Base-by-base conservation (phyloP, 2,888 invertebrate genomes). In the Dyspetes luteomarginatus region DNA sequence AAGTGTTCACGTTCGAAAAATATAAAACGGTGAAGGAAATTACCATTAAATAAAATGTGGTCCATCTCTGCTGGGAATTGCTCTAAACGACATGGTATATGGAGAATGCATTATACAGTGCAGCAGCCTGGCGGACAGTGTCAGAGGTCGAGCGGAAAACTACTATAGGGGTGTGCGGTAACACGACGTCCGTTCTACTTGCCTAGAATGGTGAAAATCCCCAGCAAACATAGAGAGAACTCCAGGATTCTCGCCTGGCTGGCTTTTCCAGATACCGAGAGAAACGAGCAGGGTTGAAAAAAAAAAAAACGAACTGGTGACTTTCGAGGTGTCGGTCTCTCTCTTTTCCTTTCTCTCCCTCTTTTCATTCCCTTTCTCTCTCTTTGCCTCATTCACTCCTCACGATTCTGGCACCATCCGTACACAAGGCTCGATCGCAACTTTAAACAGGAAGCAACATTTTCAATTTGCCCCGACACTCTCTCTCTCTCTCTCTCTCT, bases 381-480 rank as follows among this genome's bases (percentile, higher is more conserved):
- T 71, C 56, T 64, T 65, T 56, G 50, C 30, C 56, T 45, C 69
- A 22, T 17, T 48, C 22, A 5, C 22, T 41, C 9, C 64, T 56
- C 22, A 12, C 56, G 24, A 56, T 68, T 45, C 62, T 12, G 56
- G 24, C 52, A 69, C 36, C 43, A 43, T n/a, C 52, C 43, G 62
- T 52, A 77, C 77, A 81, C 76, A 74, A 64, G 73, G 67, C 58
- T 71, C 83, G 83, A 86, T 85, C 79, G 69, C 81, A 81, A 83
- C 82, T 84, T 84, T 84, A 84, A 78, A 81, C 80, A 80, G 77
- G 81, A 73, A 67, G 77, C 77, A 86, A 84, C 85, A 84, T 85
- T 86, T 86, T 85, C 86, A 86, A 86, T 86, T 85, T 85, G 76
- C 85, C 77, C 79, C 83, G 58, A n/a, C n/a, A n/a, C 68, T 72